These are phyloP conservation scores for Mycalesis mineus DNA, from an alignment of 2,888 invertebrate genomes.

Conservation along the genomic window DNA sequence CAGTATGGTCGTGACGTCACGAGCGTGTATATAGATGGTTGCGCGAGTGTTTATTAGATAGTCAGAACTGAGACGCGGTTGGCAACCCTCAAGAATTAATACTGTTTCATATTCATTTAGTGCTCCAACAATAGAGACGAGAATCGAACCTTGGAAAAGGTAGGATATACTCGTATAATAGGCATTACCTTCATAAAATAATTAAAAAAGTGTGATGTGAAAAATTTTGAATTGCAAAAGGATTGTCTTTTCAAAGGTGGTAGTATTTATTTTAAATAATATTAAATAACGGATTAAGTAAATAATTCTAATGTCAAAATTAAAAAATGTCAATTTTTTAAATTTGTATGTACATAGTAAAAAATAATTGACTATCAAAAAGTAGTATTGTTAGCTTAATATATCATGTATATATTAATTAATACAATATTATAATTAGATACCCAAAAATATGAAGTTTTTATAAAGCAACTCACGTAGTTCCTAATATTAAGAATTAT, in stretches of 20 bases:
- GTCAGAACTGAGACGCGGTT: slow-evolving; percentile 51
- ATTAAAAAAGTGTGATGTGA: slow-evolving; percentile 13
- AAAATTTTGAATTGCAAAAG: not conserved
- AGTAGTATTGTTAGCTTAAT: too few relatives aligned
- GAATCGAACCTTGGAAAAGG: slow-evolving; percentile 31
- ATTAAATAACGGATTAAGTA: not conserved
- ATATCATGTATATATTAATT: too few relatives aligned
- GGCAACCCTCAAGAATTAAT: slow-evolving; percentile 45
- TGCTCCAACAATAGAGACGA: slow-evolving; percentile 19
- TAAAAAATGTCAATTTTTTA: not conserved
- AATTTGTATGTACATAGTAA: too few relatives aligned
- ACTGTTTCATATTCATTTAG: slow-evolving; percentile 9
- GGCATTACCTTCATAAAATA: slow-evolving; percentile 18
- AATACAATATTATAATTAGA: too few relatives aligned
- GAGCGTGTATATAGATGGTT: slow-evolving; percentile 59
- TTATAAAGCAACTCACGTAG: too few relatives aligned
- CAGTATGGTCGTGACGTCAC: slow-evolving; percentile 47
- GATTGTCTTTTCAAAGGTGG: not conserved
- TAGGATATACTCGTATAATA: slow-evolving; percentile 22
- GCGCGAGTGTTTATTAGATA: slow-evolving; percentile 59
- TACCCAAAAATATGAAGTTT: too few relatives aligned
- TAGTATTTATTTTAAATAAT: too few relatives aligned
- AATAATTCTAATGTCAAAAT: not conserved
- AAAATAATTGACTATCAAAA: too few relatives aligned
- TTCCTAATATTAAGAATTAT: too few relatives aligned